Conservation (phyloP, 2,888 invertebrate genomes). For the Pycnomerus fuliginosus region DNA sequence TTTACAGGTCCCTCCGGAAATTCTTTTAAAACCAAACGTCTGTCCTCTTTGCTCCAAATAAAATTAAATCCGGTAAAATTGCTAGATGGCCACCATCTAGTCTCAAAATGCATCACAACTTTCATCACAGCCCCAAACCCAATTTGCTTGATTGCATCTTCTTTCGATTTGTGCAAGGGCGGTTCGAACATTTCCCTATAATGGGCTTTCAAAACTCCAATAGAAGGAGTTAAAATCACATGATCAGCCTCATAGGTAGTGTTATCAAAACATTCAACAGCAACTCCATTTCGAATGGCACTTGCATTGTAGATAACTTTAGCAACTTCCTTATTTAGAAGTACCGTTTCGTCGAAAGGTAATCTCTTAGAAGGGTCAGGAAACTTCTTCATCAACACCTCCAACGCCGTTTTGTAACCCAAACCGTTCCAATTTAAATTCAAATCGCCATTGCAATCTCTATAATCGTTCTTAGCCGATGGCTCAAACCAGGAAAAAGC, state of each 20-base stretch:
- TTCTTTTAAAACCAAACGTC: conserved; percentile 29
- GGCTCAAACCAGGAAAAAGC: conserved; percentile 65
- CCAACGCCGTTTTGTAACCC: conserved; percentile 66
- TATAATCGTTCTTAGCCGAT: conserved; percentile 65
- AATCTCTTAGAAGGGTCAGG: conserved; percentile 30
- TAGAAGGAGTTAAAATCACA: conserved; percentile 60
- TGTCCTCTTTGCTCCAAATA: conserved; percentile 34
- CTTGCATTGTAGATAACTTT: conserved; percentile 26
- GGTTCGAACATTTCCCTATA: conserved; percentile 31
- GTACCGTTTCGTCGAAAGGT: conserved; percentile 36
- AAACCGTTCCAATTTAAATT: conserved; percentile 70
- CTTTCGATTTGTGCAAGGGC: conserved; percentile 27
- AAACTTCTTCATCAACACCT: conserved; percentile 57
- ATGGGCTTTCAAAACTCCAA: conserved; percentile 35
- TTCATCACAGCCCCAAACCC: conserved; percentile 37
- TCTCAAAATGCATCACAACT: conserved; percentile 29
- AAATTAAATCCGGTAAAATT: conserved; percentile 19
- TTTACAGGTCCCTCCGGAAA: conserved; percentile 36
- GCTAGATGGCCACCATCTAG: conserved; percentile 29
- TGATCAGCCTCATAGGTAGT: conserved; percentile 56
- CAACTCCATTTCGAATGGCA: conserved; percentile 14
- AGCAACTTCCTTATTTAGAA: conserved; percentile 32
- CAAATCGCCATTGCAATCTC: conserved; percentile 68
- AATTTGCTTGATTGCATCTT: conserved; percentile 29
- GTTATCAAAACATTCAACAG: conserved; percentile 54